These are phyloP conservation scores for Margarornis squamiger DNA, from an alignment of 2,797 vertebrate species.

Conservation along the genomic window DNA sequence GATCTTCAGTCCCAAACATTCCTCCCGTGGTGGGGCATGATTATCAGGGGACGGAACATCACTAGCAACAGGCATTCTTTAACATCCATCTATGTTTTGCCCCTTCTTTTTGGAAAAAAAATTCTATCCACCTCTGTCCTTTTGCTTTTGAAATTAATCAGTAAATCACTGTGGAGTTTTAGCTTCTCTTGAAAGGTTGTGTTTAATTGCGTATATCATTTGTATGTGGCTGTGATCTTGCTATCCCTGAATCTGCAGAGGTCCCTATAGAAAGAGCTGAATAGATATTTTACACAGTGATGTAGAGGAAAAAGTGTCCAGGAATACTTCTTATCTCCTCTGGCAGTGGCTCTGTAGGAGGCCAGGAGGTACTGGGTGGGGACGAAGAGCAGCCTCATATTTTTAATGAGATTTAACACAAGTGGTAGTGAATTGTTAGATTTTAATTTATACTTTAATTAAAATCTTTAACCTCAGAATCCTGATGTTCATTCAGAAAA, in stretches of 20 bases:
- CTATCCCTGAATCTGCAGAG: background rate
- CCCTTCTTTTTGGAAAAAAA: background rate
- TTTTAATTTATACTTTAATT: conserved; percentile 1
- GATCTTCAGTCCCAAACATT: background rate
- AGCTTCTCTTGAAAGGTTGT: background rate
- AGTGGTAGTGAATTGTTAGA: background rate
- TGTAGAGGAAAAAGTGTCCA: background rate
- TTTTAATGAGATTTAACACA: background rate
- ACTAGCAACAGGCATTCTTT: background rate
- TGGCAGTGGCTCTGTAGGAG: background rate
- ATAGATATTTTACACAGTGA: background rate
- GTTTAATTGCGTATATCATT: background rate
- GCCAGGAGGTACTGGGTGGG: background rate
- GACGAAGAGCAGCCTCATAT: background rate
- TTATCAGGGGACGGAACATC: background rate
- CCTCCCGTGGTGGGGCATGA: background rate
- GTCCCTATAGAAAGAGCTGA: background rate
- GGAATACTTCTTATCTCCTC: background rate
- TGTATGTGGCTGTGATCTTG: background rate
- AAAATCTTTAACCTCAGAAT: background rate
- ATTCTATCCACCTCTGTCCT: background rate
- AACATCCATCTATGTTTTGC: background rate
- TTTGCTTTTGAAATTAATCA: background rate
- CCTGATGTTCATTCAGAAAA: background rate
- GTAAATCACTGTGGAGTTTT: background rate